Evolutionary conservation across 2,888 invertebrate genomes (phyloP), one percentile per base, ranked within the genome.

Genomic region (Automeris io): DNA sequence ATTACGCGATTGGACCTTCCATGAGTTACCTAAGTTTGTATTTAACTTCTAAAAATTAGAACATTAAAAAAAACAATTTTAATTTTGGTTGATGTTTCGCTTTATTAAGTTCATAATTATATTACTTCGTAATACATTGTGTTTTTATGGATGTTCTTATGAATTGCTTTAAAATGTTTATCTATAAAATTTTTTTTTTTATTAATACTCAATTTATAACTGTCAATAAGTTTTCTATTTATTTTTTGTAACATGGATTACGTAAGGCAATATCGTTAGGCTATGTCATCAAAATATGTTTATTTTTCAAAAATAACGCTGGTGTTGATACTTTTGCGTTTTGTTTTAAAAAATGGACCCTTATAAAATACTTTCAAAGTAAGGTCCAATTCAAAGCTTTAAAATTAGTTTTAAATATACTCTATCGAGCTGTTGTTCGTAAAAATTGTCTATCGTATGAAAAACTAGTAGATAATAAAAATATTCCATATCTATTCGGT

Each of bases 191-290:
- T 29, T 16, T 16, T 4, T 16, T 12, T 25, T 29, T n/a, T n/a
- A n/a, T n/a, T 16, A 29, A 29, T 29, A 29, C 29, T 29, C 29
- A 29, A 9, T 16, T 29, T 29, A n/a, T n/a, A n/a, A n/a, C n/a
- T n/a, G n/a, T n/a, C n/a, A n/a, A n/a, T n/a, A n/a, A n/a, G n/a
- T n/a, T n/a, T n/a, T n/a, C n/a, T n/a, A n/a, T n/a, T n/a, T n/a
- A n/a, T n/a, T n/a, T n/a, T n/a, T n/a, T n/a, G n/a, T n/a, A n/a
- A n/a, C n/a, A n/a, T n/a, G n/a, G n/a, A n/a, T n/a, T n/a, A n/a
- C n/a, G n/a, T n/a, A n/a, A n/a, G n/a, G n/a, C n/a, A n/a, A n/a
- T n/a, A n/a, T n/a, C n/a, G n/a, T n/a, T n/a, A n/a, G n/a, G n/a
- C 2, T 29, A 29, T 16, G 13, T 26, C n/a, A n/a, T n/a, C n/a